Evolutionary conservation across 2,113 vertebrate species (phyloP), one percentile per base, ranked within the genome.

Genomic region (Amphiprion percula): DNA sequence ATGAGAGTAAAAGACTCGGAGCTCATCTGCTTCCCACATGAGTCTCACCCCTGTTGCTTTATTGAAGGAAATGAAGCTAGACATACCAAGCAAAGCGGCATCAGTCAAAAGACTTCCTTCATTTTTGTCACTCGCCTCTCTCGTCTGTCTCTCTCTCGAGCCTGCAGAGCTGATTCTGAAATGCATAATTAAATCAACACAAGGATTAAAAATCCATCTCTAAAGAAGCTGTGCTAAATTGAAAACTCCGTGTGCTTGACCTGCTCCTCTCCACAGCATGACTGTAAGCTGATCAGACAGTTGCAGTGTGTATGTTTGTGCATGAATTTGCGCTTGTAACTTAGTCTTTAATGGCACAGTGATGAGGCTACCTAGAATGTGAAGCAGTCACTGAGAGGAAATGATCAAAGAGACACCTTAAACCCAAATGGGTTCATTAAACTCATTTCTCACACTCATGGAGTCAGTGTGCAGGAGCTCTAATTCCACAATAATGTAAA

Each of bases 281-380:
- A 79, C 58, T 77, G 73, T 76, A 78, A 90, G 87, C 82, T 80
- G 59, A 79, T 78, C 64, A 75, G 61, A 46, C 28, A 28, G 61
- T 33, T 58, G 74, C 30, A 39, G 39, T 23, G 41, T 49, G 41
- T 68, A 78, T 67, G 60, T 82, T 47, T 74, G 66, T 54, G 69
- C 37, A 70, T 80, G 56, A 60, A 68, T 60, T 55, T 66, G 46
- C 52, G 50, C 66, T 47, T 4, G n/a, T 21, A 70, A 64, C 53
- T 37, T 67, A 23, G 12, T 23, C 67, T 77, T 17, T 73, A 74
- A 77, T 60, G 41, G 26, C 54, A 58, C 0, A 4, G 4, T 14
- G 52, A 83, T 46, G 69, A 79, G 47, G 70, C 55, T 54, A 49
- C 65, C 56, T 77, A 60, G 61, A 16, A 86, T 69, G 39, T 26